These are phyloP conservation scores for Podarcis siculus DNA, from an alignment of 2,797 vertebrate species.

Conservation along the genomic window DNA sequence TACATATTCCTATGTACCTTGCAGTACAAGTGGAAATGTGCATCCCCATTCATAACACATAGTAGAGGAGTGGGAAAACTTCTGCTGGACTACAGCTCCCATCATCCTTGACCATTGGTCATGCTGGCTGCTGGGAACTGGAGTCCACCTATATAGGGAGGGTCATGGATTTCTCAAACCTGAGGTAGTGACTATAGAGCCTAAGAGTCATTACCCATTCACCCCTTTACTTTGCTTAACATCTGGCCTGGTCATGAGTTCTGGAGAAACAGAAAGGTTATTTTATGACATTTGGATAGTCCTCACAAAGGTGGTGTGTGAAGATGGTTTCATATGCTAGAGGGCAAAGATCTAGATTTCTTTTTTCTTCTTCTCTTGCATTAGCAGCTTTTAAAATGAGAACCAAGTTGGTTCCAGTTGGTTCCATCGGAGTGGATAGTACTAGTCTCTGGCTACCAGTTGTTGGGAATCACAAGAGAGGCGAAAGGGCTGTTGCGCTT, in stretches of 20 bases:
- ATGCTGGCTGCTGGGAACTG: neutral
- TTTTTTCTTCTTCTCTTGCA: neutral
- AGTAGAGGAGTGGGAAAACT: neutral
- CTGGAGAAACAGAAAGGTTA: neutral
- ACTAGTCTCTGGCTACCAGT: neutral
- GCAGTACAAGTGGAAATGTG: neutral
- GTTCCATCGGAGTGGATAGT: neutral
- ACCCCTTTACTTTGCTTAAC: neutral
- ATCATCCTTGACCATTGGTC: neutral
- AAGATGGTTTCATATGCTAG: neutral
- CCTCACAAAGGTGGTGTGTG: too few relatives aligned
- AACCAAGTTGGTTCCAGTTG: neutral
- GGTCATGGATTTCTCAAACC: neutral
- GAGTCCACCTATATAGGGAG: neutral
- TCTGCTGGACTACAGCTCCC: neutral
- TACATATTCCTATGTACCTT: too few relatives aligned
- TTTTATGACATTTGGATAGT: neutral
- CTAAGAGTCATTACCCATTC: neutral
- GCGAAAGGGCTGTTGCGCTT: too few relatives aligned
- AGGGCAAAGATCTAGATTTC: neutral
- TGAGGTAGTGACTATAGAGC: neutral
- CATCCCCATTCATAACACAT: neutral
- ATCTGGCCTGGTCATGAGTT: neutral
- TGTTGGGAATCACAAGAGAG: too few relatives aligned
- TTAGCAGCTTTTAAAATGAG: neutral